These are phyloP conservation scores for Morone saxatilis DNA, from an alignment of 2,113 vertebrate genomes.

Conservation along the genomic window DNA sequence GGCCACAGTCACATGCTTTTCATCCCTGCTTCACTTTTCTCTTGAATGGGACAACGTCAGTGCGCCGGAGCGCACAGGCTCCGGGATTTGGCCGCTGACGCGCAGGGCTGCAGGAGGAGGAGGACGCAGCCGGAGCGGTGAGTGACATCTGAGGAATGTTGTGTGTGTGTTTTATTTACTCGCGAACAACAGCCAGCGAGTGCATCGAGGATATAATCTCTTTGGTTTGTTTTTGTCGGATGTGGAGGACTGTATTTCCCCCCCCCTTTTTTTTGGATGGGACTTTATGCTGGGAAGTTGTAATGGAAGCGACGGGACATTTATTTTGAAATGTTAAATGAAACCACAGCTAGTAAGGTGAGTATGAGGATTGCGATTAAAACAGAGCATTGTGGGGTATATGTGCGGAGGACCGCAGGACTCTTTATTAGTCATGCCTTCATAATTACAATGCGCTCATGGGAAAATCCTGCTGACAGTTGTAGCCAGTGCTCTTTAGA, in stretches of 20 bases:
- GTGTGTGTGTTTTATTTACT: slow-evolving; percentile 30
- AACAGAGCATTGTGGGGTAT: neutral
- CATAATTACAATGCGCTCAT: slow-evolving; percentile 3
- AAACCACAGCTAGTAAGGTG: slow-evolving; percentile 38
- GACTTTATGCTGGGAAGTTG: slow-evolving; percentile 47
- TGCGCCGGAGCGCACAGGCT: slow-evolving; percentile 43
- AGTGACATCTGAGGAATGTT: slow-evolving; percentile 39
- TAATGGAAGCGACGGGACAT: slow-evolving; percentile 16
- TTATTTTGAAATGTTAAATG: slow-evolving; percentile 27
- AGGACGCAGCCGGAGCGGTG: slow-evolving; percentile 35
- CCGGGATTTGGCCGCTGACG: slow-evolving; percentile 56
- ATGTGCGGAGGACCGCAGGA: neutral
- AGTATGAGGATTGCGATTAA: slow-evolving; percentile 2
- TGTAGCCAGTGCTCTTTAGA: neutral
- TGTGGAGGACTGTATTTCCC: neutral
- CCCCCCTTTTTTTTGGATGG: slow-evolving; percentile 1
- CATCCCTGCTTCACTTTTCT: slow-evolving; percentile 30
- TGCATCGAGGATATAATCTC: neutral
- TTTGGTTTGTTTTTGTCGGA: slow-evolving; percentile 16
- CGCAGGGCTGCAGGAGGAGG: slow-evolving; percentile 47
- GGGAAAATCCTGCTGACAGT: slow-evolving; percentile 16
- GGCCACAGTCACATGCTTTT: slow-evolving; percentile 26
- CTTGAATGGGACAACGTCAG: slow-evolving; percentile 68
- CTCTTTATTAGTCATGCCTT: neutral
- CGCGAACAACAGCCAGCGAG: neutral